Conservation (phyloP, 2,888 invertebrate species). For the Ecdyonurus torrentis region DNA sequence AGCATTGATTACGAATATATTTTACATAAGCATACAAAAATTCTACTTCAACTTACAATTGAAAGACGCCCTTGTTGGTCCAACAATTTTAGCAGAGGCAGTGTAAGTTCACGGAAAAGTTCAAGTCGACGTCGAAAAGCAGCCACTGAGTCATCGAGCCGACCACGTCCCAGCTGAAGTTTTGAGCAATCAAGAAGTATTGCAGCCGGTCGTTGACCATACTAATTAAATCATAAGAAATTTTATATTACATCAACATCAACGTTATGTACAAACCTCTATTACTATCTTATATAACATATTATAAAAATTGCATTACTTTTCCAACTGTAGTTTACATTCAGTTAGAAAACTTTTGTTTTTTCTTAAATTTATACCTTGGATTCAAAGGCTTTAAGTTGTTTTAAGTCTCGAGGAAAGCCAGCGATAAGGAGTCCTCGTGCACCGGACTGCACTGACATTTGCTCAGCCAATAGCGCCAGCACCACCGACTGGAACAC, state of each 20-base stretch:
- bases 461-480: slow-evolving; percentile 12
- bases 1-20: not conserved
- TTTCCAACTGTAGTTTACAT: too few species aligned
- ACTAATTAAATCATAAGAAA: slow-evolving; percentile 33
- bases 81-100: slow-evolving; percentile 75
- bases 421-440: slow-evolving; percentile 84
- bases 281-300: not conserved
- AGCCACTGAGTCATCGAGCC: slow-evolving; percentile 72
- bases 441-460: slow-evolving; percentile 29
- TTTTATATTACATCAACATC: not conserved
- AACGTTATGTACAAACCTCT: too few species aligned
- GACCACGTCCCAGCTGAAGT: slow-evolving; percentile 64
- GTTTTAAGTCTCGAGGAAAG: slow-evolving; percentile 79
- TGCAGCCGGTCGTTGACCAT: slow-evolving; percentile 56
- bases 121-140: slow-evolving; percentile 70
- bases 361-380: slow-evolving; percentile 64
- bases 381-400: slow-evolving; percentile 73
- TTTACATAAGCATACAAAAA: not conserved
- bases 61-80: slow-evolving; percentile 67
- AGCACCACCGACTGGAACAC: slow-evolving; percentile 16
- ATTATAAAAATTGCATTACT: slow-evolving; percentile 7
- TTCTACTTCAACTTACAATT: slow-evolving; percentile 69
- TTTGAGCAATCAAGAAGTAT: slow-evolving; percentile 84
- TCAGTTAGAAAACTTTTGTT: not conserved
- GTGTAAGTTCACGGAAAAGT: slow-evolving; percentile 68